A percentile compares a stretch with the other conserved stretches of the same genome.
Evolutionary conservation across 1,140 invertebrate species (phyloP).

Genomic region (Drosophila virilis): DNA sequence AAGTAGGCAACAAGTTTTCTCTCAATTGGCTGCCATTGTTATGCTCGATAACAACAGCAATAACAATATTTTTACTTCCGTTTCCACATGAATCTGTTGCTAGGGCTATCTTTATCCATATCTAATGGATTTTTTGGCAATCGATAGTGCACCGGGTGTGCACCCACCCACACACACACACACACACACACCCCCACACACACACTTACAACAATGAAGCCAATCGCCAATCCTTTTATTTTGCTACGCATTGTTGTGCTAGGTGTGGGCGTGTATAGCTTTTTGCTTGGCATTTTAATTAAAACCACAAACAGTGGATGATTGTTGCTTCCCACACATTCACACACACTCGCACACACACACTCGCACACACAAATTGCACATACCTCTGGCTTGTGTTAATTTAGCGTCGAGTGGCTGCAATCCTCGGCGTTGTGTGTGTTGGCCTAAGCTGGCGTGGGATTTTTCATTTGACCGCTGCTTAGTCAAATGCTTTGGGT

Average conservation of each 20-base stretch:
- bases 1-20: slow-evolving; percentile 67
- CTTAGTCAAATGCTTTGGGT: slow-evolving; percentile 17
- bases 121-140: slow-evolving; percentile 34
- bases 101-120: background rate
- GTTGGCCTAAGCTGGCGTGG: slow-evolving; percentile 8
- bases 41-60: background rate
- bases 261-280: background rate
- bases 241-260: slow-evolving; percentile 46
- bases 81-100: slow-evolving; percentile 6
- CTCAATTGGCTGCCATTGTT: slow-evolving; percentile 33
- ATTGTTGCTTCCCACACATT: slow-evolving; percentile 21
- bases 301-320: slow-evolving; percentile 48
- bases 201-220: slow-evolving; percentile 29
- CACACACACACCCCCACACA: slow-evolving; percentile 18
- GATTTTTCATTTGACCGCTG: slow-evolving; percentile 40
- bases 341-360: background rate
- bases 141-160: slow-evolving; percentile 34
- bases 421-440: slow-evolving; percentile 5
- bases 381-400: slow-evolving; percentile 7
- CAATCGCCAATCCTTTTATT: slow-evolving; percentile 41
- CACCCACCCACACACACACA: slow-evolving; percentile 26
- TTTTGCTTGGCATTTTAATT: slow-evolving; percentile 66
- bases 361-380: background rate
- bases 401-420: slow-evolving; percentile 12
- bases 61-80: background rate